A percentile compares a stretch with the other conserved stretches of the same genome.
These are phyloP conservation scores for Bombycilla garrulus DNA, from an alignment of 2,113 vertebrate genomes.

Conservation along the genomic window DNA sequence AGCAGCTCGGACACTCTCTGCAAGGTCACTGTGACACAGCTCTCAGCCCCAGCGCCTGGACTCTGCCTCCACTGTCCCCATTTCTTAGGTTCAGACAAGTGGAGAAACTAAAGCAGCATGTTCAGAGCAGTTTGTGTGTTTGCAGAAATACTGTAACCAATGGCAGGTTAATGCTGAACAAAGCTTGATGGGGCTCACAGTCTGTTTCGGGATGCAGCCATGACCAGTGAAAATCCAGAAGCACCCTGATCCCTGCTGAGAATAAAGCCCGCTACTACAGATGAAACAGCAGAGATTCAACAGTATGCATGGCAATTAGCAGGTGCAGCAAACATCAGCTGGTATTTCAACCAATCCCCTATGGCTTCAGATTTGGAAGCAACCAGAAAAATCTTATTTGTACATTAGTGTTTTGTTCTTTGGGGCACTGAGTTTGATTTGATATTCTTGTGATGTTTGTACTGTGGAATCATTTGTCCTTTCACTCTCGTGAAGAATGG, in stretches of 20 bases:
- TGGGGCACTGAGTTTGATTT: background rate
- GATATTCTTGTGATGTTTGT: background rate
- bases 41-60: background rate
- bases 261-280: background rate
- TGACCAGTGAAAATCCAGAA: background rate
- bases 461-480: background rate
- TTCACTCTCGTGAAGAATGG: background rate
- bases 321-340: slow-evolving; percentile 14
- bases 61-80: background rate
- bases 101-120: background rate
- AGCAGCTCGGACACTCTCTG: background rate
- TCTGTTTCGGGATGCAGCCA: background rate
- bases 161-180: background rate
- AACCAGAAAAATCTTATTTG: background rate
- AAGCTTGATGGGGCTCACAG: background rate
- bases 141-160: background rate
- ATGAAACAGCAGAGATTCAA: background rate
- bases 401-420: background rate
- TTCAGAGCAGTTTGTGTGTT: background rate
- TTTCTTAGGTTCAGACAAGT: background rate
- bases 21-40: background rate
- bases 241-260: background rate
- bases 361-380: background rate
- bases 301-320: background rate
- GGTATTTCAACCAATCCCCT: background rate